These are phyloP conservation scores for Chromis chromis DNA, from an alignment of 2,797 vertebrate genomes.

Conservation along the genomic window DNA sequence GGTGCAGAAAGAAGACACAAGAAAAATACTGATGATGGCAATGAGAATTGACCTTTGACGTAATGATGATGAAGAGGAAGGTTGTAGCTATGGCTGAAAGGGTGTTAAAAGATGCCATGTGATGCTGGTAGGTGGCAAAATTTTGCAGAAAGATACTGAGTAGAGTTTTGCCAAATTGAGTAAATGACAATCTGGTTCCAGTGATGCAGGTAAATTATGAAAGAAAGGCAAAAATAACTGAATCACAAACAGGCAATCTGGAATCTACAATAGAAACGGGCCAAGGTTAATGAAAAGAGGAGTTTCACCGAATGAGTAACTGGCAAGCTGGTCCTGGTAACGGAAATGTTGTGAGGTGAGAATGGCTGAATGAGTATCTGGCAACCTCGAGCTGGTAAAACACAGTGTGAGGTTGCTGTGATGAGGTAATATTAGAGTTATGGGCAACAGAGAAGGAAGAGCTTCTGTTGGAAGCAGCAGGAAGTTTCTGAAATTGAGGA, in stretches of 20 bases:
- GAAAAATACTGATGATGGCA: not conserved
- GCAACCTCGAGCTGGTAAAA: not conserved
- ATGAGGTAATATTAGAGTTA: too few relatives aligned
- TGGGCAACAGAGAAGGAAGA: not conserved
- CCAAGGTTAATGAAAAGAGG: not conserved
- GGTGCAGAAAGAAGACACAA: not conserved
- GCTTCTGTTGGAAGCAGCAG: not conserved
- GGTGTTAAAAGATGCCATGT: not conserved
- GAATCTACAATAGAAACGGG: not conserved
- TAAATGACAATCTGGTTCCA: not conserved
- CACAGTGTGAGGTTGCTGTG: too few relatives aligned
- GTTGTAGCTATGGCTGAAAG: not conserved
- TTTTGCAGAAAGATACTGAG: not conserved
- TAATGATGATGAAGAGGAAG: too few relatives aligned
- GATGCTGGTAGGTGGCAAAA: not conserved
- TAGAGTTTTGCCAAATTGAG: too few relatives aligned
- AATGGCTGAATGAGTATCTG: not conserved
- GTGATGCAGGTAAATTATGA: not conserved
- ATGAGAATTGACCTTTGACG: conserved; percentile 2
- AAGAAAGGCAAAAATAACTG: not conserved
- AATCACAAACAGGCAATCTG: not conserved
- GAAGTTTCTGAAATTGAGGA: not conserved
- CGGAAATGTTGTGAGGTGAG: not conserved
- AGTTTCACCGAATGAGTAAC: not conserved
- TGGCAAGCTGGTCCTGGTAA: not conserved